phyloP scores from a whole-genome alignment of 2,113 vertebrate genomes.

The Vimba vimba region DNA sequence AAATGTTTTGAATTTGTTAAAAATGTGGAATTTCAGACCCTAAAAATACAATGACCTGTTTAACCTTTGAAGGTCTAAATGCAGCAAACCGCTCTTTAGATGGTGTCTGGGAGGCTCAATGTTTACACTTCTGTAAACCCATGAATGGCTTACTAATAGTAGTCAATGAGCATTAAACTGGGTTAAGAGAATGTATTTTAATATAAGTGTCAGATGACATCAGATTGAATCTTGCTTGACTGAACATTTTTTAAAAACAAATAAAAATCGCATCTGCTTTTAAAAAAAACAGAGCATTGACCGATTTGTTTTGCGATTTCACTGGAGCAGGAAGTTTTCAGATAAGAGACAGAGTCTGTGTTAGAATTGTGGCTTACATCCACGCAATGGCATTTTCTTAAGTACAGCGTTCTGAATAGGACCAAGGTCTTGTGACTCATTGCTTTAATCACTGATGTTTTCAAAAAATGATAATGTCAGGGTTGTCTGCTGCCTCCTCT shows the following conservation, averaged over 20 bases:
- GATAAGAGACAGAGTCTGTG: neutral
- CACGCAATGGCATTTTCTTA: constrained; percentile 8
- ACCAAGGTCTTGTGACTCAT: constrained; percentile 27
- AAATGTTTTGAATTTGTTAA: no score
- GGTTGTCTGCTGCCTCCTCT: constrained; percentile 1
- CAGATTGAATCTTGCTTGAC: neutral
- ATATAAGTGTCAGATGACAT: neutral
- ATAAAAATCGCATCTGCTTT: neutral
- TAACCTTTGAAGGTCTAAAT: no score
- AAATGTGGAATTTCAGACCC: no score
- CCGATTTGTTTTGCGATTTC: neutral
- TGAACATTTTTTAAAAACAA: neutral
- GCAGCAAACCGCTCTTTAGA: no score
- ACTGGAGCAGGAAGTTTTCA: neutral
- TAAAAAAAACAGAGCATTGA: neutral
- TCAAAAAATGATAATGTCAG: neutral
- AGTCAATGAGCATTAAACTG: no score
- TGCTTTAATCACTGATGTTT: neutral
- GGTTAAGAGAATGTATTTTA: no score
- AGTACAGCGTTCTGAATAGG: neutral
- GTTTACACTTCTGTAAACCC: no score
- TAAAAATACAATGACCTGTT: no score
- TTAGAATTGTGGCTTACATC: neutral
- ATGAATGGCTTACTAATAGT: no score
- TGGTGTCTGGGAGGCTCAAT: no score